These are phyloP conservation scores for Chlamydotis undulata DNA, from an alignment of 2,113 vertebrate genomes.

Conservation along the genomic window DNA sequence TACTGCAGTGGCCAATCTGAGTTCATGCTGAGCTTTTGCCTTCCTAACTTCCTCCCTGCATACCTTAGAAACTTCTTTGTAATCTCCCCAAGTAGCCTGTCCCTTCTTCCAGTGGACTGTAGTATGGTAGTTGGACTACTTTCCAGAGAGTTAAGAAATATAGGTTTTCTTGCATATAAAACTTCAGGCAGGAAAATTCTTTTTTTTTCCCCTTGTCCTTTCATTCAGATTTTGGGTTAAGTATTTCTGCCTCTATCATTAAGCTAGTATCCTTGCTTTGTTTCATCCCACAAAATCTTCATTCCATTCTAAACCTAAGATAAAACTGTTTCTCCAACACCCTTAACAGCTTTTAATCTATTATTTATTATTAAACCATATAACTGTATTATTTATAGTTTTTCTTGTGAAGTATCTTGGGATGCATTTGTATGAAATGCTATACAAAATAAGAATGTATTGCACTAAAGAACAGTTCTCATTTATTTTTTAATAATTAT, in stretches of 20 bases:
- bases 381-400: slow-evolving; percentile 57
- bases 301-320: background rate
- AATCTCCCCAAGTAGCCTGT: too few species aligned
- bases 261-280: background rate
- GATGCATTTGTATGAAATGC: slow-evolving; percentile 19
- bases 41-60: too few species aligned
- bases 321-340: background rate
- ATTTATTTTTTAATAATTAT: slow-evolving; percentile 68
- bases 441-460: slow-evolving; percentile 36
- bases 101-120: background rate
- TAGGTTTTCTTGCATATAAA: background rate
- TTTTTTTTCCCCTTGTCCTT: background rate
- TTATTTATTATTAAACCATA: slow-evolving; percentile 49
- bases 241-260: background rate
- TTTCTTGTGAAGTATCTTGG: slow-evolving; percentile 14
- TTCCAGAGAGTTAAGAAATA: background rate
- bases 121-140: background rate
- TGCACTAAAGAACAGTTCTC: slow-evolving; percentile 34
- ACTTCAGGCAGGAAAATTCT: background rate
- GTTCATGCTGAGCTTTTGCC: too few species aligned
- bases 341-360: slow-evolving; percentile 47
- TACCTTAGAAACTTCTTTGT: too few species aligned
- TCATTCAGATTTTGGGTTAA: background rate
- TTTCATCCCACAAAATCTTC: background rate
- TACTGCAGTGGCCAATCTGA: too few species aligned